Evolutionary conservation across 2,113 vertebrate genomes (phyloP).

Genomic region (Anthoscopus minutus): DNA sequence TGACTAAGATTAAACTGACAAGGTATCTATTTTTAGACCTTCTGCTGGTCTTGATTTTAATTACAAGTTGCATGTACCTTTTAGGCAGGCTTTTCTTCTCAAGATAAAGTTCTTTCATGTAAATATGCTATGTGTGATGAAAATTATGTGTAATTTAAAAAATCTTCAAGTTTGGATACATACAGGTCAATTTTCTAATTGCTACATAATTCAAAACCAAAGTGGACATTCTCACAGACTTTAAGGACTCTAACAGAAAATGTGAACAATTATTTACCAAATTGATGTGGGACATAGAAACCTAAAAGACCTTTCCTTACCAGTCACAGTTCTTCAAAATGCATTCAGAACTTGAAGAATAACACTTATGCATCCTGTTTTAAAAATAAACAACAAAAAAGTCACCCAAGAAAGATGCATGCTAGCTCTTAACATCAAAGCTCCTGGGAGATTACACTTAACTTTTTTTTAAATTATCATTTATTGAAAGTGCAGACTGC

Average conservation of each 20-base stretch:
- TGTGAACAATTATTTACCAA: neutral
- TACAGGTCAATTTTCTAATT: neutral
- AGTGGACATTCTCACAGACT: neutral
- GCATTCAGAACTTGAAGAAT: neutral
- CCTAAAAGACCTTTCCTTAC: neutral
- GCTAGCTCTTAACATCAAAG: neutral
- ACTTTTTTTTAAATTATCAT: neutral
- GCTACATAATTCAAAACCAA: neutral
- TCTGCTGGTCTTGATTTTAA: neutral
- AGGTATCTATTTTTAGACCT: conserved; percentile 27
- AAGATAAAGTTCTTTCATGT: neutral
- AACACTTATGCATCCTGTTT: neutral
- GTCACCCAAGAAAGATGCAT: neutral
- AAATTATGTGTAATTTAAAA: neutral
- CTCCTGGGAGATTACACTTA: neutral
- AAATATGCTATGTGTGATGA: neutral
- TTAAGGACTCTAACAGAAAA: neutral
- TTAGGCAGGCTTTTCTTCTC: neutral
- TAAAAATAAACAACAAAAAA: too few species aligned
- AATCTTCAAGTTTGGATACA: neutral
- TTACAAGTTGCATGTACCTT: neutral
- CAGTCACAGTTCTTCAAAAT: neutral
- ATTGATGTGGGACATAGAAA: neutral
- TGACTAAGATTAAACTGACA: conserved; percentile 1
- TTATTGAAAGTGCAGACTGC: neutral